Percentiles rank a stretch among this genome's conserved stretches.
Evolutionary conservation across 2,797 vertebrate species (phyloP).

Genomic region (Malacoraja senta): DNA sequence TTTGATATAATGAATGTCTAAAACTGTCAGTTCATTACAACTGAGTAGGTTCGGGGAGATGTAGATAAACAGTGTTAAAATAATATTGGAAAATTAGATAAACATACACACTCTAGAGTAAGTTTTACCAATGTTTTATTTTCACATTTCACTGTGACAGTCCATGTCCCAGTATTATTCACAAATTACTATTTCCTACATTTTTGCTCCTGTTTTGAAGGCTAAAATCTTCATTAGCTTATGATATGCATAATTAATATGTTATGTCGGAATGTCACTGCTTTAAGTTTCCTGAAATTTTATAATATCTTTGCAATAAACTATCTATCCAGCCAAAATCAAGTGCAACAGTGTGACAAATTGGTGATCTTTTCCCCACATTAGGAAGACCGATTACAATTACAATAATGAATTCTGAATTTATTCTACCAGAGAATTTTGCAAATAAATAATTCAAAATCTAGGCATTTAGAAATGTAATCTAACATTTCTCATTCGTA

Average conservation of each 20-base stretch:
- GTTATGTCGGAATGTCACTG: not conserved
- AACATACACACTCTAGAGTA: not conserved
- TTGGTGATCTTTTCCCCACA: not conserved
- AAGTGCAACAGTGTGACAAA: not conserved
- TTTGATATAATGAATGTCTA: not conserved
- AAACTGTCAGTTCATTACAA: not conserved
- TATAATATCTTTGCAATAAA: not conserved
- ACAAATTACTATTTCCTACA: not conserved
- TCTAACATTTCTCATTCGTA: conserved; percentile 27
- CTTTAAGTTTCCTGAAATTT: not conserved
- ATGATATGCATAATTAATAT: not conserved
- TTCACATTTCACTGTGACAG: conserved; percentile 9
- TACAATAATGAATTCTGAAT: not conserved
- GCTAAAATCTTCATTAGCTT: not conserved
- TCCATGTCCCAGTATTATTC: not conserved
- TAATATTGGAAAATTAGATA: not conserved
- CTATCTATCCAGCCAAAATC: too few species aligned
- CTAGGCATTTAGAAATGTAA: too few species aligned
- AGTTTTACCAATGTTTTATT: conserved; percentile 12
- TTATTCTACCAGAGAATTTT: not conserved
- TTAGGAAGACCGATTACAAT: not conserved
- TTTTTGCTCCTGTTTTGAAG: not conserved
- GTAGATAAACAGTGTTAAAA: not conserved
- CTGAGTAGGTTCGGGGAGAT: not conserved
- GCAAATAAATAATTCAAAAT: not conserved